Evolutionary conservation across 2,113 vertebrate genomes (phyloP).

Genomic region (Brachypteracias leptosomus): DNA sequence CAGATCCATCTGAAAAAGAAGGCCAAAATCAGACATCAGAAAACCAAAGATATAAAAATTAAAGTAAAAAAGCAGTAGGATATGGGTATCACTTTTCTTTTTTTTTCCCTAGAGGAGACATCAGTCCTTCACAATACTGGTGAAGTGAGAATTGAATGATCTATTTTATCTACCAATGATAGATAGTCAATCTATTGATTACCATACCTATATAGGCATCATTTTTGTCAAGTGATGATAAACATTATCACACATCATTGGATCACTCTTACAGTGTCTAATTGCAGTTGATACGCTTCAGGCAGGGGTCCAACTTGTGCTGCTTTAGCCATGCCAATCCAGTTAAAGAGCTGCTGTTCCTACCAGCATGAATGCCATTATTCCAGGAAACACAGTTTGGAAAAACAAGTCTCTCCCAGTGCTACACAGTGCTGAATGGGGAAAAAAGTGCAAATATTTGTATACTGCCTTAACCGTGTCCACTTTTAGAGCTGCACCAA

Average conservation of each 20-base stretch:
- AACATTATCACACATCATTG: neutral
- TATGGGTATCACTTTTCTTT: neutral
- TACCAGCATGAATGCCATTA: neutral
- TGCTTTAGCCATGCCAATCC: neutral
- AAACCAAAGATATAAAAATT: neutral
- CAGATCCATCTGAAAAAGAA: constrained; percentile 81
- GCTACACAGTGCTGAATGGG: neutral
- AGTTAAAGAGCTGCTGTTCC: neutral
- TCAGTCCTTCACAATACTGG: fast-evolving
- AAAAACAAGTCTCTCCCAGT: neutral
- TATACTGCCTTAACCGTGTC: neutral
- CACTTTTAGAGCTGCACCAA: neutral
- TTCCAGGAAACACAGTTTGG: neutral
- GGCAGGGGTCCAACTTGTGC: neutral
- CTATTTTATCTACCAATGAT: neutral
- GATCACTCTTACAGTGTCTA: neutral
- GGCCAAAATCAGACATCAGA: neutral
- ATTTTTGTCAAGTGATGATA: neutral
- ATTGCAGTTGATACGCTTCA: neutral
- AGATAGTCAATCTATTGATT: too few relatives aligned
- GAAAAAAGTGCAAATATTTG: fast-evolving
- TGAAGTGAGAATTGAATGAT: neutral
- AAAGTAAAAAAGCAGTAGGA: neutral
- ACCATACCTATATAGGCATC: fast-evolving
- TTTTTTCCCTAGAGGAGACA: fast-evolving